Conservation (phyloP, 2,888 invertebrate genomes). For the Spilosoma lubricipeda region DNA sequence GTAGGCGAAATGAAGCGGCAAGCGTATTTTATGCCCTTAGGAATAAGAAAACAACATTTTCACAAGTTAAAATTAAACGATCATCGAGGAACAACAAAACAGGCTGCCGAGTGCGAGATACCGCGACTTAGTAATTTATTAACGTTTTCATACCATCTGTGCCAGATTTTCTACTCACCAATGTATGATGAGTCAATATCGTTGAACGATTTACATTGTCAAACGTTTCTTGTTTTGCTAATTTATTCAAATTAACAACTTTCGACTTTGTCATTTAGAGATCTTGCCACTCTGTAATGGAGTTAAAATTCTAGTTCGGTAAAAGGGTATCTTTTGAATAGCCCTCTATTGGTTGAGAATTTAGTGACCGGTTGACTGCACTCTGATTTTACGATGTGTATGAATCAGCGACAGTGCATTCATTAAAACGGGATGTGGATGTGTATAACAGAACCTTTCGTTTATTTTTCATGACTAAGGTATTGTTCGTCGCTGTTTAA, state of each 20-base stretch:
- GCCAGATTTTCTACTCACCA: conserved; percentile 68
- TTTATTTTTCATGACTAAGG: conserved; percentile 64
- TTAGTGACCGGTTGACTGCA: conserved; percentile 67
- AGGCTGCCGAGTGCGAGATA: conserved; percentile 49
- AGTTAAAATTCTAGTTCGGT: conserved; percentile 27
- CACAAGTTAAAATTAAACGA: conserved; percentile 57
- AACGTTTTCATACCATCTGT: conserved; percentile 68
- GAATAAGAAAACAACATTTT: conserved; percentile 33
- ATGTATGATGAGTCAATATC: conserved; percentile 70
- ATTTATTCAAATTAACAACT: conserved; percentile 30
- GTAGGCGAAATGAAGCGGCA: conserved; percentile 7
- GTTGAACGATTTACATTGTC: conserved; percentile 72
- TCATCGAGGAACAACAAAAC: conserved; percentile 58
- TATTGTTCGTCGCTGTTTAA: conserved; percentile 47
- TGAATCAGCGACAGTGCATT: conserved; percentile 75
- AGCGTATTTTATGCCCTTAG: conserved; percentile 14
- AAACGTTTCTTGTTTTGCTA: conserved; percentile 49
- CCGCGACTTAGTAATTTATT: conserved; percentile 70
- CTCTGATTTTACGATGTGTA: conserved; percentile 72
- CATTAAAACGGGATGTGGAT: conserved; percentile 66
- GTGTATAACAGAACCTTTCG: conserved; percentile 59
- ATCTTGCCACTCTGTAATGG: conserved; percentile 22
- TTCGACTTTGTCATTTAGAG: conserved; percentile 20
- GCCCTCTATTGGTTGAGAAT: conserved; percentile 56
- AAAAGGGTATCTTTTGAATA: conserved; percentile 45